phyloP scores from a whole-genome alignment of 1,140 invertebrate genomes.

The Batillaria attramentaria region DNA sequence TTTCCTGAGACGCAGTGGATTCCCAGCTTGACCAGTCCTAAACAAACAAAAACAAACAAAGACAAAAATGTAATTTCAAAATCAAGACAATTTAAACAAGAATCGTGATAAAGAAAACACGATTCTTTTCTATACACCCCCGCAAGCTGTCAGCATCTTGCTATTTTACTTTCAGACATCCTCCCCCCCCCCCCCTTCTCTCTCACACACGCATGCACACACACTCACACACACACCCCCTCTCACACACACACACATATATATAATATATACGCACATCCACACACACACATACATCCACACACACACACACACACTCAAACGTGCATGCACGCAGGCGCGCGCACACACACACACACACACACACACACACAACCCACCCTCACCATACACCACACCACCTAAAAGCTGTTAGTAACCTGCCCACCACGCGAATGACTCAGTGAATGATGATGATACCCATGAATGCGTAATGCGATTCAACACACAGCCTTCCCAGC shows the following conservation, averaged over 20 bases:
- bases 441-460: no score
- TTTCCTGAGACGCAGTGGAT: conserved; percentile 98
- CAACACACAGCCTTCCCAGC: no score
- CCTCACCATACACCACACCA: background rate
- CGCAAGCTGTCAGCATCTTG: no score
- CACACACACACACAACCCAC: background rate
- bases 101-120: no score
- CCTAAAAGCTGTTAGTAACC: no score
- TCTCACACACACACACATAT: background rate
- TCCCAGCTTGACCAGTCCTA: conserved; percentile 98
- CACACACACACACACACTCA: conserved; percentile 14
- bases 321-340: background rate
- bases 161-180: no score
- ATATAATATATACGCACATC: background rate
- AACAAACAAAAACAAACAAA: conserved; percentile 44
- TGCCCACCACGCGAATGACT: no score
- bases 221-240: background rate
- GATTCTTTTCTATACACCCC: background rate
- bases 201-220: background rate
- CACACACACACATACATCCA: background rate
- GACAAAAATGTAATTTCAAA: no score
- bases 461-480: no score
- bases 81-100: background rate
- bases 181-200: background rate
- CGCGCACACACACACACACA: conserved; percentile 7